Conservation (phyloP, 2,113 vertebrate species). For the Carassius carassius region DNA sequence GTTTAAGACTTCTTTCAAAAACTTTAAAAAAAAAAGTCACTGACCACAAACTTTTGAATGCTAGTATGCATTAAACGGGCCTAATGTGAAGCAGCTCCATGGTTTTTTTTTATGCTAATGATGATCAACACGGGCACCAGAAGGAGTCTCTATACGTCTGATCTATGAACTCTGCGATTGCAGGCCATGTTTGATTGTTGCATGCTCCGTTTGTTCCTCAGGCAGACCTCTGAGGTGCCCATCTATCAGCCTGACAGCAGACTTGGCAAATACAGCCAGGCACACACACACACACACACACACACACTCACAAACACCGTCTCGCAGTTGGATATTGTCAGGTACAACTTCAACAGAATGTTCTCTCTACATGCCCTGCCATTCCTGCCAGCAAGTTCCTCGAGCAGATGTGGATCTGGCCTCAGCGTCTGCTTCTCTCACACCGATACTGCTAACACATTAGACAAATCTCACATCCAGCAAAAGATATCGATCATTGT, state of each 20-base stretch:
- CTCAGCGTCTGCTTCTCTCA: background rate
- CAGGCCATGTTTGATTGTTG: conserved; percentile 26
- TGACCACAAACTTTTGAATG: background rate
- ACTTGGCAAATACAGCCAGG: background rate
- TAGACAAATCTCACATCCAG: background rate
- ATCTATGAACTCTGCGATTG: conserved; percentile 9
- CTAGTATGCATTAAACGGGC: background rate
- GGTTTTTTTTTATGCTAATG: background rate
- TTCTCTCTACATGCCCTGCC: conserved; percentile 16
- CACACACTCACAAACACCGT: background rate
- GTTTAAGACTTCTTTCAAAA: background rate
- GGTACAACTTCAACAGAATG: conserved; percentile 39
- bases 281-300: background rate
- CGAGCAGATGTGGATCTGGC: conserved; percentile 9
- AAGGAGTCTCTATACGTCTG: background rate
- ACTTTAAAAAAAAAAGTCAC: background rate
- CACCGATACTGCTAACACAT: background rate
- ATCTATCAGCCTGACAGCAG: conserved; percentile 40
- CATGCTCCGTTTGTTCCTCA: conserved; percentile 19
- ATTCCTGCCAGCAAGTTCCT: conserved; percentile 6
- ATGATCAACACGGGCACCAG: conserved; percentile 5
- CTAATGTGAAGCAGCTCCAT: background rate
- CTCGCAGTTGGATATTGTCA: background rate
- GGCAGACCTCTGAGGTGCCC: conserved; percentile 10
- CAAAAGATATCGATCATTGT: background rate